Evolutionary conservation across 2,888 invertebrate genomes (phyloP).

Genomic region (Nipponacmea schrenckii): DNA sequence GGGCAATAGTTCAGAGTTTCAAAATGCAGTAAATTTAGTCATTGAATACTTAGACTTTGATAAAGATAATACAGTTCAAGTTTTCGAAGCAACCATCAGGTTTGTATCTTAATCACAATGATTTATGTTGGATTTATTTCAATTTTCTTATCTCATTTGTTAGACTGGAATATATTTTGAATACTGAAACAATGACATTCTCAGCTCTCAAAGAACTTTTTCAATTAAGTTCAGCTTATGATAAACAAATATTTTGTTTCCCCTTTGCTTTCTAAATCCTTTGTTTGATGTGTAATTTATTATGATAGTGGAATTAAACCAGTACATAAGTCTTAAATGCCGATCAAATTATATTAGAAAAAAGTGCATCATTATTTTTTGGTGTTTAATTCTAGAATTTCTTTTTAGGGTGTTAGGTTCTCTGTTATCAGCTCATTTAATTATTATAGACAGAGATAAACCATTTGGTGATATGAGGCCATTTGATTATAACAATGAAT

Average conservation of each 20-base stretch:
- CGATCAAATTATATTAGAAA: no score
- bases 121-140: neutral
- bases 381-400: neutral
- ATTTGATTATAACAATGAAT: slow-evolving; percentile 72
- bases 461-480: slow-evolving; percentile 71
- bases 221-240: no score
- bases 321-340: no score
- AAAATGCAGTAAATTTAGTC: slow-evolving; percentile 72
- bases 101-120: neutral
- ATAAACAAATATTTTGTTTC: no score
- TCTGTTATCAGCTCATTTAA: slow-evolving; percentile 74
- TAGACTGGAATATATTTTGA: neutral
- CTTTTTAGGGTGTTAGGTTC: slow-evolving; percentile 72
- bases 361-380: no score
- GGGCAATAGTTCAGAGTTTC: slow-evolving; percentile 73
- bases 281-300: no score
- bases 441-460: slow-evolving; percentile 72
- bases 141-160: neutral
- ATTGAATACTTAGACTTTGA: slow-evolving; percentile 73
- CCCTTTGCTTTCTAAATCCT: no score
- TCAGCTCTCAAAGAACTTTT: no score
- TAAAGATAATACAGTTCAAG: slow-evolving; percentile 74
- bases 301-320: no score
- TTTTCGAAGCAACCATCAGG: slow-evolving; percentile 76
- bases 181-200: neutral